Conservation (phyloP, 2,113 vertebrate species). For the Vulpes lagopus region DNA sequence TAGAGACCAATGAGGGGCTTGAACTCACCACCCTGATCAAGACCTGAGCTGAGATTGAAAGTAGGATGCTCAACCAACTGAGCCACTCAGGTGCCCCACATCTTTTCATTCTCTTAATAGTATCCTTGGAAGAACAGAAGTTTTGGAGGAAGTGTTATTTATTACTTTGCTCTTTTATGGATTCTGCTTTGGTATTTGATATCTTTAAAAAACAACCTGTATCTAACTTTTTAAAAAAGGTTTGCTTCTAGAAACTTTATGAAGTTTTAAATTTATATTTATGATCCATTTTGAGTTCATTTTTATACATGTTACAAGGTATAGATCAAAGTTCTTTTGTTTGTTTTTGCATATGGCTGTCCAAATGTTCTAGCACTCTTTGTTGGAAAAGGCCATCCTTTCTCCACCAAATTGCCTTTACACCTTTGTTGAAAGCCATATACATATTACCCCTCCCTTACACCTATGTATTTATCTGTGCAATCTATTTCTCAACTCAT, state of each 20-base stretch:
- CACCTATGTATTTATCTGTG: background rate
- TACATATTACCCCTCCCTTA: background rate
- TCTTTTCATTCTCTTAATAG: constrained; percentile 40
- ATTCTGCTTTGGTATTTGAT: background rate
- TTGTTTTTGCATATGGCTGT: background rate
- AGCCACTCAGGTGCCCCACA: background rate
- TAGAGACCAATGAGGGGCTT: background rate
- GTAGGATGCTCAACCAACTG: background rate
- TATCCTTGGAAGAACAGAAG: background rate
- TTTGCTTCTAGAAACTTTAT: background rate
- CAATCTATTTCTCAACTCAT: background rate
- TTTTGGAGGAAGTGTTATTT: background rate
- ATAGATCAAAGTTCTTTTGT: background rate
- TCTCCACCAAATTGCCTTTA: background rate
- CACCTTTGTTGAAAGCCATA: background rate
- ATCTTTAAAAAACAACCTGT: background rate
- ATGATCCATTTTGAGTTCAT: background rate
- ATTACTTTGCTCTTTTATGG: background rate
- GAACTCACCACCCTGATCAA: background rate
- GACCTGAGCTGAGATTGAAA: background rate
- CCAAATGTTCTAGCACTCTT: background rate
- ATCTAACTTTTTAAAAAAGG: background rate
- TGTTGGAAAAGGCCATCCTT: background rate
- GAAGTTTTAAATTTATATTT: background rate
- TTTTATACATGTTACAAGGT: background rate